phyloP scores from a whole-genome alignment of 37 sponge, comb jelly and placozoan genomes.

The Agelas oroides region DNA sequence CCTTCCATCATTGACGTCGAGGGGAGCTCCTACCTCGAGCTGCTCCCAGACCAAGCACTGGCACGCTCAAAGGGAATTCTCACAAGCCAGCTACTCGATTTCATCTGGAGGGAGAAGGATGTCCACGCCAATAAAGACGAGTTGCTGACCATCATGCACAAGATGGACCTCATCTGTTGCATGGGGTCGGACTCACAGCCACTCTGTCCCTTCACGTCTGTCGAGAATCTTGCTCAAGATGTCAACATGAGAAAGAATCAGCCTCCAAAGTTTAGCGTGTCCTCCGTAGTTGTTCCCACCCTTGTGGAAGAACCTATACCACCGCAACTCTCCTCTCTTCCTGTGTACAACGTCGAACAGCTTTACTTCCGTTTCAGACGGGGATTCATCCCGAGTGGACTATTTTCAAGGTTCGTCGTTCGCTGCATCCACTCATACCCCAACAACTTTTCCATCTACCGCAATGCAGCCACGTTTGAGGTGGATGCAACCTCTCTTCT shows the following conservation, averaged over 20 bases:
- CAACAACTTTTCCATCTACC: slow-evolving; percentile 34
- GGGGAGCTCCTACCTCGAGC: slow-evolving; percentile 3
- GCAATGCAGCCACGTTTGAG: slow-evolving; percentile 52
- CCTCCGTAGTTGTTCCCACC: slow-evolving; percentile 40
- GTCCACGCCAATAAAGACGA: background rate
- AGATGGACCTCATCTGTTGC: slow-evolving; percentile 71
- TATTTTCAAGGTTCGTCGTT: slow-evolving; percentile 51
- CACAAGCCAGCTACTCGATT: slow-evolving; percentile 45
- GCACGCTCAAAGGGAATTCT: slow-evolving; percentile 36
- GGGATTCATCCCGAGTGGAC: slow-evolving; percentile 48
- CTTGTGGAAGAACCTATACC: slow-evolving; percentile 43
- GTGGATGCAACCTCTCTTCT: slow-evolving; percentile 31
- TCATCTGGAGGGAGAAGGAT: slow-evolving; percentile 48
- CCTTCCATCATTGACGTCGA: slow-evolving; percentile 3
- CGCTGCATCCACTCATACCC: slow-evolving; percentile 75
- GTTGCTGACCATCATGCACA: slow-evolving; percentile 62
- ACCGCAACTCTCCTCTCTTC: slow-evolving; percentile 17
- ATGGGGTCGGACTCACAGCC: slow-evolving; percentile 24
- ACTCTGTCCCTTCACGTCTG: slow-evolving; percentile 2
- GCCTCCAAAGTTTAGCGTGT: background rate
- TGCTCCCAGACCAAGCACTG: slow-evolving; percentile 31
- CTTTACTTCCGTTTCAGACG: slow-evolving; percentile 62
- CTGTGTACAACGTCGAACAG: slow-evolving; percentile 45
- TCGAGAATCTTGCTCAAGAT: slow-evolving; percentile 5
- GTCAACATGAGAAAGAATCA: background rate